Evolutionary conservation across 2,797 vertebrate species (phyloP).

Genomic region (Dendrocincla fuliginosa): DNA sequence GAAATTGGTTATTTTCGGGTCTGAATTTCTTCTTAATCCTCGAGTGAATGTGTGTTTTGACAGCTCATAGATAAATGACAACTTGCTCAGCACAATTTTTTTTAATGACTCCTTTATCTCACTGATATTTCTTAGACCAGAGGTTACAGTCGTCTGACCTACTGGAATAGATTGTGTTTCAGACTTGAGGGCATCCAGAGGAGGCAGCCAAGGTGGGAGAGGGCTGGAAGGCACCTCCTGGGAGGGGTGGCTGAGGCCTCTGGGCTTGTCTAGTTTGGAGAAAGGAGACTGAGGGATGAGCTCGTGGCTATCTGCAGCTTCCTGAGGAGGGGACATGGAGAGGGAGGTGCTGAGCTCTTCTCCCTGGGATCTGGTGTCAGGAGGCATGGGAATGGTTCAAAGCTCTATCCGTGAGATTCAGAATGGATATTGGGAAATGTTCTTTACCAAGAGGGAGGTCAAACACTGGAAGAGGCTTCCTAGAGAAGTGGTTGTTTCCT

Average conservation of each 20-base stretch:
- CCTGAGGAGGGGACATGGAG: background rate
- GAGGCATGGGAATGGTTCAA: background rate
- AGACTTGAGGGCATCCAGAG: background rate
- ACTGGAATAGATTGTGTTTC: background rate
- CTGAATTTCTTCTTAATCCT: background rate
- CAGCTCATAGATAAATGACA: background rate
- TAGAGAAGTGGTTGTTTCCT: background rate
- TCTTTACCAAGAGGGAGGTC: background rate
- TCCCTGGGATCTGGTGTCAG: background rate
- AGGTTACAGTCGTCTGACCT: background rate
- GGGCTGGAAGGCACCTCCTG: background rate
- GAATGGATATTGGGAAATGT: background rate
- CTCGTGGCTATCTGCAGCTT: background rate
- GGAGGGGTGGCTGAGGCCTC: background rate
- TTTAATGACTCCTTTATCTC: background rate
- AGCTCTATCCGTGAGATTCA: background rate
- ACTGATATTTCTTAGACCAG: background rate
- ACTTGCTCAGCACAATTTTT: background rate
- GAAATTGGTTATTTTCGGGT: background rate
- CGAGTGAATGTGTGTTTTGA: background rate
- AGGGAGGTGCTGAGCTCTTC: background rate
- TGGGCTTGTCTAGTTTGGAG: background rate
- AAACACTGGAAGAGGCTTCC: background rate
- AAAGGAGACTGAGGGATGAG: background rate
- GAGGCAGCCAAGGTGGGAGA: background rate